Conservation (phyloP, 2,797 vertebrate genomes). For the Mionectes olivaceus region DNA sequence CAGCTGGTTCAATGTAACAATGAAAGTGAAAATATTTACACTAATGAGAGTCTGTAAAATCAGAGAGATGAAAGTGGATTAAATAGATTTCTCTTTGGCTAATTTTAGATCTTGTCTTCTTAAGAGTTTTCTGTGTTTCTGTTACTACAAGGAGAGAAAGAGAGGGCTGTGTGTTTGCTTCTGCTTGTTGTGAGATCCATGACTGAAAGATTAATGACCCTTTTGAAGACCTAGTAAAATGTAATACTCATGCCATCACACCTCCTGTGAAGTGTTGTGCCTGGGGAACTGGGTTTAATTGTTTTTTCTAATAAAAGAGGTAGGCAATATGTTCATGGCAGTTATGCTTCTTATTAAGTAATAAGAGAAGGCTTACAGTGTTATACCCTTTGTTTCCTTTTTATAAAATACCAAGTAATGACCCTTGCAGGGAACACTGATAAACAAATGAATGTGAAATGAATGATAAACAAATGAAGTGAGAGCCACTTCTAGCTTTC, state of each 20-base stretch:
- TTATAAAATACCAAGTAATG: background rate
- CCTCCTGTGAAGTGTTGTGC: background rate
- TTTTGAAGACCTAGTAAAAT: conserved; percentile 9
- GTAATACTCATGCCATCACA: background rate
- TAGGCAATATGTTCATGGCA: background rate
- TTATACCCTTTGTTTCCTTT: background rate
- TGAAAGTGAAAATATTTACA: conserved; percentile 26
- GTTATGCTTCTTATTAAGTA: background rate
- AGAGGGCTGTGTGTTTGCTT: background rate
- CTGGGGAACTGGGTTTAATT: conserved; percentile 2
- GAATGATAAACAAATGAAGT: background rate
- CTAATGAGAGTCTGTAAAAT: conserved; percentile 20
- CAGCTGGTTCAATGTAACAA: background rate
- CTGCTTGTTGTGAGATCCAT: background rate
- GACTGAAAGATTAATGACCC: conserved; percentile 40
- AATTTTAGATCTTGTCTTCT: background rate
- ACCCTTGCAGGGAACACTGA: background rate
- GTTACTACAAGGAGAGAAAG: background rate
- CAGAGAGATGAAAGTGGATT: background rate
- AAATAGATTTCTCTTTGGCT: background rate
- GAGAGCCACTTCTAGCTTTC: background rate
- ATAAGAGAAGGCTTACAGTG: background rate
- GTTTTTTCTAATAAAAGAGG: background rate
- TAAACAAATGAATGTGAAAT: background rate
- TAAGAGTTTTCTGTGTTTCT: background rate